phyloP scores from a whole-genome alignment of 2,113 vertebrate genomes.

The Tachysurus fulvidraco region DNA sequence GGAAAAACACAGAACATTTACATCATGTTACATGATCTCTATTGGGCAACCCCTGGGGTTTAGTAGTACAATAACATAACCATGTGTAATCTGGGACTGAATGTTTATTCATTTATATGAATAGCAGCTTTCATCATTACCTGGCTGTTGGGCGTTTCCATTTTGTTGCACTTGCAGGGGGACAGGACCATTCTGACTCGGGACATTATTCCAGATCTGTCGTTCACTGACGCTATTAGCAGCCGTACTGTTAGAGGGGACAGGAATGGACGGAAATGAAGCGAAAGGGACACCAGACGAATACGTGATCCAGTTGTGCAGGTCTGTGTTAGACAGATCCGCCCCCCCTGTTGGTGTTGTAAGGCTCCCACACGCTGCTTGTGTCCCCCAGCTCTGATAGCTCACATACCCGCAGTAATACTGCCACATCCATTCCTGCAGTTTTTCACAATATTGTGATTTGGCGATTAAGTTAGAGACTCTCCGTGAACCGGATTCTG shows the following conservation, averaged over 20 bases:
- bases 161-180: slow-evolving; percentile 57
- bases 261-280: slow-evolving; percentile 53
- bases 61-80: background rate
- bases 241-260: slow-evolving; percentile 26
- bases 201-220: slow-evolving; percentile 49
- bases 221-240: slow-evolving; percentile 22
- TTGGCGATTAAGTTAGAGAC: slow-evolving; percentile 56
- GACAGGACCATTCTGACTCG: slow-evolving; percentile 31
- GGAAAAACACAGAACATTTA: too few relatives aligned
- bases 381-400: slow-evolving; percentile 83
- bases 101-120: background rate
- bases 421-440: slow-evolving; percentile 96
- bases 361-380: slow-evolving; percentile 48
- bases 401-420: slow-evolving; percentile 85
- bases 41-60: background rate
- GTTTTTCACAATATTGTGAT: slow-evolving; percentile 83
- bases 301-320: slow-evolving; percentile 58
- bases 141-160: slow-evolving; percentile 68
- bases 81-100: background rate
- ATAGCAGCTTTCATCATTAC: slow-evolving; percentile 37
- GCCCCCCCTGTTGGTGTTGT: slow-evolving; percentile 36
- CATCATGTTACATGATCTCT: background rate
- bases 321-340: slow-evolving; percentile 50
- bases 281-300: slow-evolving; percentile 56
- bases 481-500: background rate